Conservation (phyloP, 2,797 vertebrate genomes). For the Mionectes olivaceus region DNA sequence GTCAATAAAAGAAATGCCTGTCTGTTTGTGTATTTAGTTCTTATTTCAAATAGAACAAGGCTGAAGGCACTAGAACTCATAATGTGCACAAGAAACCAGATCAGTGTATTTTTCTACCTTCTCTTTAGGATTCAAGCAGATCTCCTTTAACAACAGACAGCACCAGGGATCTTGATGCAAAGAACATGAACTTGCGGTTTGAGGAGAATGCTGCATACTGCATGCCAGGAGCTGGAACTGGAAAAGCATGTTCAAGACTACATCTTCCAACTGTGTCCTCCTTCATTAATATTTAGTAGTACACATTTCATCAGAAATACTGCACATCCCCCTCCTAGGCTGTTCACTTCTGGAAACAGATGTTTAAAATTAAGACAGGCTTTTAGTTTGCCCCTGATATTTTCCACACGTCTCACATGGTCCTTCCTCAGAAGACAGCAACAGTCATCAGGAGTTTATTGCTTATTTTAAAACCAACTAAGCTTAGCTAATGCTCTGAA, state of each 20-base stretch:
- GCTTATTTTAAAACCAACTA: slow-evolving; percentile 16
- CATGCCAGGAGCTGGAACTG: background rate
- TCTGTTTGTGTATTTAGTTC: background rate
- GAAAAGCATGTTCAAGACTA: slow-evolving; percentile 1
- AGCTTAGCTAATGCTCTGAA: background rate
- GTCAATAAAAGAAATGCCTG: background rate
- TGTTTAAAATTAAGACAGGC: slow-evolving; percentile 62
- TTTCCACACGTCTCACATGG: background rate
- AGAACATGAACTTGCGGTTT: background rate
- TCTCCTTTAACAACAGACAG: background rate
- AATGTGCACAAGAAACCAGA: background rate
- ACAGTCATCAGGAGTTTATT: background rate
- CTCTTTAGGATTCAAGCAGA: background rate
- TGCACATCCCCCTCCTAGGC: slow-evolving; percentile 1
- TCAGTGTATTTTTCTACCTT: background rate
- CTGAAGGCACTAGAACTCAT: background rate
- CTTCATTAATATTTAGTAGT: slow-evolving; percentile 28
- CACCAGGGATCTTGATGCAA: background rate
- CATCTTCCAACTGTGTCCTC: background rate
- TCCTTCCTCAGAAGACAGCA: background rate
- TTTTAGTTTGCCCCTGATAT: slow-evolving; percentile 23
- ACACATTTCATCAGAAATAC: slow-evolving; percentile 55
- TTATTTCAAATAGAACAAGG: background rate
- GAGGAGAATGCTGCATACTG: background rate
- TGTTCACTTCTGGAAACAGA: slow-evolving; percentile 51